phyloP scores from a whole-genome alignment of 2,113 vertebrate genomes.

The Diadophis punctatus region DNA sequence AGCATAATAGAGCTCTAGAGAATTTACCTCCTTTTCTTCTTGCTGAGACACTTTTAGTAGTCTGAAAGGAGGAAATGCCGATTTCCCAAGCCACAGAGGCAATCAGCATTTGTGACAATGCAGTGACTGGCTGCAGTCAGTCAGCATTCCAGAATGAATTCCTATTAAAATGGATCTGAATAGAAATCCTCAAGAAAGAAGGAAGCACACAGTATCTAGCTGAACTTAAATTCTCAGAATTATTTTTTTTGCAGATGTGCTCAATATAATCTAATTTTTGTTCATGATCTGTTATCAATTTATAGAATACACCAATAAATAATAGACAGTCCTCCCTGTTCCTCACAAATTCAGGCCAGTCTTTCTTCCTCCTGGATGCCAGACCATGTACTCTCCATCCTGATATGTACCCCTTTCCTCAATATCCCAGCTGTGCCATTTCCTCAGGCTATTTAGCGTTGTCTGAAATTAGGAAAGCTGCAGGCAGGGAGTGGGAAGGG shows the following conservation, averaged over 20 bases:
- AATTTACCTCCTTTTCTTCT: background rate
- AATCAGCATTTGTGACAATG: background rate
- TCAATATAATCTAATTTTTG: background rate
- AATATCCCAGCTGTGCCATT: background rate
- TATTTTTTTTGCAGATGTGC: background rate
- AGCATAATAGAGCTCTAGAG: background rate
- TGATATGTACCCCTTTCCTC: background rate
- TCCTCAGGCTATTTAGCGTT: background rate
- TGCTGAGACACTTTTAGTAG: background rate
- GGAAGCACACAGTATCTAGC: background rate
- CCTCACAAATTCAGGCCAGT: background rate
- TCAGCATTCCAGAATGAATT: background rate
- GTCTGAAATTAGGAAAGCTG: background rate
- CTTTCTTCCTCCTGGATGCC: background rate
- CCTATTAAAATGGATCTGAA: background rate
- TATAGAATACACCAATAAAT: background rate
- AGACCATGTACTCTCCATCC: background rate
- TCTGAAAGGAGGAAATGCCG: background rate
- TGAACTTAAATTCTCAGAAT: background rate
- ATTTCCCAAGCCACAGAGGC: background rate
- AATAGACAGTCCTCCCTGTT: background rate
- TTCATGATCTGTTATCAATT: background rate
- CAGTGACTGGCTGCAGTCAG: background rate
- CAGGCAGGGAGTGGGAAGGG: background rate
- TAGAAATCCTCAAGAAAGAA: background rate